Evolutionary conservation across 2,888 invertebrate genomes (phyloP), one percentile per base, ranked within the genome.

Genomic region (Hydrotaea cyrtoneurina): DNA sequence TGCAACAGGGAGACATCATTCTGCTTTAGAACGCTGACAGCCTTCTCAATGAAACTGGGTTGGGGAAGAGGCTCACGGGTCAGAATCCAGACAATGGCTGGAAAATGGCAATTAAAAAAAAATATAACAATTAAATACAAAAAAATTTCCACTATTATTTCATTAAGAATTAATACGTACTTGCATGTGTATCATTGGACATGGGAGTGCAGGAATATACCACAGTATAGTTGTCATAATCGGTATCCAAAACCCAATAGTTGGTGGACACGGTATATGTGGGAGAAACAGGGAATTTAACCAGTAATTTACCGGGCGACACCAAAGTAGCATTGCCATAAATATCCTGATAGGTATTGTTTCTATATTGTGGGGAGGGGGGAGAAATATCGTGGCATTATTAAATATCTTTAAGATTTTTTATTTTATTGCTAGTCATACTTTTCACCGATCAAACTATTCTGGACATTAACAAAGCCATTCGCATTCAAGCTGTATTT

Each of bases 241-340:
- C 94, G 0, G 94, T 94, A 71, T 93, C 94, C 26, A 95, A 87
- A 39, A 95, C 89, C 94, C 94, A 94, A 87, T 94, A 94, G 31
- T 87, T 84, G 69, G 77, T 85, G 15, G 86, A 73, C 0, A 79
- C 83, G 15, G 73, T 66, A 26, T 50, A 26, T 15, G 36, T 23
- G 1, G 83, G 75, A 5, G 76, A 53, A 3, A 86, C 80, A 0
- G 86, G 86, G 57, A 88, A 88, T 31, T 86, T 75, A 0, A 88
- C 86, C 26, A 79, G 57, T 5, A 88, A 36, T 69, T 86, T 87
- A 0, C 86, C 88, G 76, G 74, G 84, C 0, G 81, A 59, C 13
- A 86, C 71, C 4, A 83, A 26, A 5, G 73, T 66, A 21, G 86
- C 88, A 53, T 71, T 81, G 21, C 88, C 88, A 7, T 75, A 19